Base-by-base conservation (phyloP, 2,113 vertebrate genomes). In the Xenopus borealis region DNA sequence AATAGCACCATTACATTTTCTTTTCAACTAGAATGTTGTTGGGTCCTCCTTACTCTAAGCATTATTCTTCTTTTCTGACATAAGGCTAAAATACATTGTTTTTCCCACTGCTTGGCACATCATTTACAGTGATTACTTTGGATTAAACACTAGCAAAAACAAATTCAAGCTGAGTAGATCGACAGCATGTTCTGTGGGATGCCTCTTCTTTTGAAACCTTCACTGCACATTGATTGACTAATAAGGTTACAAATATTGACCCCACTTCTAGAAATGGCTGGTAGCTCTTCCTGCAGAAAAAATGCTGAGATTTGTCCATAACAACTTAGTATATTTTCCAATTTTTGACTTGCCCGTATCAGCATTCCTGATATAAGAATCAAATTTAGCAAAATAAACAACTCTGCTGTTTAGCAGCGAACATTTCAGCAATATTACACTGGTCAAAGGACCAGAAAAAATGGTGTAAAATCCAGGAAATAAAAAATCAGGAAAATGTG, bases 1-100 rank as follows among this genome's bases (percentile, higher is more conserved):
- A 75, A 75, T 68, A 62, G 55, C 33, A 11, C 11, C 17, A 20
- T 68, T 20, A 67, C 64, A 67, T 67, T 23, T 61, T 75, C 20
- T 52, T 50, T 44, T 61, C 64, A 47, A 46, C 19, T 67, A 55
- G 55, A 67, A 67, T 67, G n/a, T 30, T 44, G 3, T 59, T 20
- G n/a, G 44, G 19, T 12, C 44, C 63, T 61, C 23, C 65, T 68
- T 62, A 52, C 68, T 50, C 45, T 33, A 68, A 61, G 14, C 23
- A 52, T 68, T 16, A 30, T 18, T 45, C 4, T 40, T 68, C 55
- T 61, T 59, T 46, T 18, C 53, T 59, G 55, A 75, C 65, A 68
- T 12, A 45, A 50, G 46, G 65, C 57, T 68, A 20, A 68, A 20
- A 68, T 12, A 62, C 72, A 30, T 40, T 75, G 40, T 62, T 68